Evolutionary conservation across 2,113 vertebrate genomes (phyloP).

Genomic region (Sorex araneus): DNA sequence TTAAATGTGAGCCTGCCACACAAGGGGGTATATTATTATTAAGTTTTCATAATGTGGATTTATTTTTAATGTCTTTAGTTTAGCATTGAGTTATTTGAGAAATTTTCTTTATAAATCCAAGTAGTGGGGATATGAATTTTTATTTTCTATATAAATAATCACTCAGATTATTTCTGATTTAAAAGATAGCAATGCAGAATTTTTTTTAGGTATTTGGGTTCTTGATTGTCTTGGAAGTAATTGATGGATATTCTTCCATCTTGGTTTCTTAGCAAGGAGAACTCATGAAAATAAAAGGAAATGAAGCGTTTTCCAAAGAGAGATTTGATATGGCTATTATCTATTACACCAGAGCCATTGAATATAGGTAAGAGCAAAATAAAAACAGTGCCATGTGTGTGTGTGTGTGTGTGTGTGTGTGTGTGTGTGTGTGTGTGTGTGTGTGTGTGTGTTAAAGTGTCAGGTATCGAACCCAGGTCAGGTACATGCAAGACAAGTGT

Average conservation of each 20-base stretch:
- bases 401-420: no score
- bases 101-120: neutral
- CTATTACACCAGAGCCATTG: conserved; percentile 94
- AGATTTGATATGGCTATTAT: conserved; percentile 90
- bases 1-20: neutral
- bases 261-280: conserved; percentile 92
- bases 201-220: conserved; percentile 33
- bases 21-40: conserved; percentile 11
- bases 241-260: conserved; percentile 31
- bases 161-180: conserved; percentile 23
- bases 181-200: conserved; percentile 9
- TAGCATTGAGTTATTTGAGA: no score
- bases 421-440: no score
- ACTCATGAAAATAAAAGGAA: conserved; percentile 92
- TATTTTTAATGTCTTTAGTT: neutral
- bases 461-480: no score
- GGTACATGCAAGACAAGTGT: no score
- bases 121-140: neutral
- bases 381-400: no score
- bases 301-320: conserved; percentile 91
- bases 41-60: neutral
- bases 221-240: conserved; percentile 58
- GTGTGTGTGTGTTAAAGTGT: no score
- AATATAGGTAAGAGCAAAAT: conserved; percentile 89
- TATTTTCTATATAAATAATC: conserved; percentile 8